These are phyloP conservation scores for Lucilia sericata DNA, from an alignment of 1,140 invertebrate species.

Conservation along the genomic window DNA sequence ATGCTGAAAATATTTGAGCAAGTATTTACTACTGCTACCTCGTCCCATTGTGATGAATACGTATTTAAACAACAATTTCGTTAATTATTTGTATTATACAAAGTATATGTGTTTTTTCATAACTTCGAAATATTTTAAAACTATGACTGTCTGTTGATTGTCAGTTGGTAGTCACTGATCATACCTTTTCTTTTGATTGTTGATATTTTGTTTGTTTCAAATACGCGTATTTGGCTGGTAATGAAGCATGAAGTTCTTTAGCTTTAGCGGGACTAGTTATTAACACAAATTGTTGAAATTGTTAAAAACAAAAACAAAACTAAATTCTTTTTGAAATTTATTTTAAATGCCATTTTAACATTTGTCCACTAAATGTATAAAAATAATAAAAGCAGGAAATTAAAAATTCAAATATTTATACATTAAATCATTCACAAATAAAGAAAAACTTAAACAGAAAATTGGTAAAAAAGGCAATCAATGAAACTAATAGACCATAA, in stretches of 20 bases:
- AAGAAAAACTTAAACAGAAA: background rate
- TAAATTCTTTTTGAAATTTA: too few species aligned
- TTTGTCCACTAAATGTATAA: background rate
- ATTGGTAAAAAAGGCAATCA: background rate
- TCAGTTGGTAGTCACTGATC: too few species aligned
- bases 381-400: background rate
- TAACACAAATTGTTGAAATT: background rate
- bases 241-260: background rate
- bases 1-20: background rate
- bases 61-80: background rate
- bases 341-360: background rate
- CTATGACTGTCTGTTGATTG: too few species aligned
- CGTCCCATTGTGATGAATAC: background rate
- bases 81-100: too few species aligned
- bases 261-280: background rate
- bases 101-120: too few species aligned
- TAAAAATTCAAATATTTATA: background rate
- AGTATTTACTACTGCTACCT: background rate
- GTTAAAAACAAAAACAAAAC: too few species aligned
- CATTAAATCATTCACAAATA: background rate
- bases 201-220: background rate
- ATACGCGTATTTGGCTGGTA: background rate
- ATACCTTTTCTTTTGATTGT: too few species aligned
- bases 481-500: constrained; percentile 3
- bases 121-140: too few species aligned